These are phyloP conservation scores for Rhinophrynus dorsalis DNA, from an alignment of 2,797 vertebrate species.

Conservation along the genomic window DNA sequence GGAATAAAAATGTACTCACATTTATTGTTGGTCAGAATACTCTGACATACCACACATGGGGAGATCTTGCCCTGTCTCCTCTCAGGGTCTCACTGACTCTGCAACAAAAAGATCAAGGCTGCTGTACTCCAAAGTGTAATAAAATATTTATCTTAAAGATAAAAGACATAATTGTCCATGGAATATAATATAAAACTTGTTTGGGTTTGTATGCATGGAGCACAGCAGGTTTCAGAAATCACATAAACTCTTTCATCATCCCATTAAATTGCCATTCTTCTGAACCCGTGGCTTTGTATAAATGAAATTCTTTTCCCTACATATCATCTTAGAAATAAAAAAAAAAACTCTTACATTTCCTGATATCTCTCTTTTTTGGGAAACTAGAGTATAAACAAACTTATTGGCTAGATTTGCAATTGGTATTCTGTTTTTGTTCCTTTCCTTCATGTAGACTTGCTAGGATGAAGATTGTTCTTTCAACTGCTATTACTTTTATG, in stretches of 20 bases:
- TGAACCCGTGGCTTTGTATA: conserved; percentile 5
- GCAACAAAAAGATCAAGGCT: too few species aligned
- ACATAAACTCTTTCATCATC: not conserved
- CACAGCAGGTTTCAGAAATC: not conserved
- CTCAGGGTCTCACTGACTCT: too few species aligned
- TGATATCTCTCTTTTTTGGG: not conserved
- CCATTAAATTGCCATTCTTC: not conserved
- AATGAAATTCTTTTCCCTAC: not conserved
- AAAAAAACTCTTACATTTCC: not conserved
- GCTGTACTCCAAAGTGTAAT: too few species aligned
- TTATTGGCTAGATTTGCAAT: not conserved
- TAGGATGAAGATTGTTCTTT: not conserved
- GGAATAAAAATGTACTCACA: too few species aligned
- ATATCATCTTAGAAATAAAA: not conserved
- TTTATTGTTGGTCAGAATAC: too few species aligned
- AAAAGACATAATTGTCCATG: too few species aligned
- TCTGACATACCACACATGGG: too few species aligned
- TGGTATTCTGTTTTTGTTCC: not conserved
- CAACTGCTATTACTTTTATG: conserved; percentile 3
- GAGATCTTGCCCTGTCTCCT: too few species aligned
- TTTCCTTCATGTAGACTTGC: not conserved
- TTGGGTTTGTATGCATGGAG: not conserved
- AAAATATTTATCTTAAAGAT: too few species aligned
- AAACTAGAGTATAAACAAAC: not conserved
- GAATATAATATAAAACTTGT: too few species aligned